These are phyloP conservation scores for Bathynomus jamesi DNA, from an alignment of 1,140 invertebrate genomes.

Conservation along the genomic window DNA sequence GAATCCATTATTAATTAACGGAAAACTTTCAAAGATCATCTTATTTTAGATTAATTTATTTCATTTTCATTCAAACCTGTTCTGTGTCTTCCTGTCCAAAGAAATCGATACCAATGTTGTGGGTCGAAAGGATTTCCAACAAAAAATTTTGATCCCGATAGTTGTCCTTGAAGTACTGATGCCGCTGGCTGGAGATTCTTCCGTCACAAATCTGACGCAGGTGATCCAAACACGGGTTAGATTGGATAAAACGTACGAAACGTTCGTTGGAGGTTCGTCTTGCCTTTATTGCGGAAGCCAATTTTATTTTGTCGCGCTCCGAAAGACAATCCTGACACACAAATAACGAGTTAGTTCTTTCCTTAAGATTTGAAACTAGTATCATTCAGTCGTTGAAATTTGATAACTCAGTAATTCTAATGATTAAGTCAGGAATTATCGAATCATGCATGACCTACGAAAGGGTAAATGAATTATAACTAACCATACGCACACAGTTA, in stretches of 20 bases:
- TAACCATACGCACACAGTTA: too few species aligned
- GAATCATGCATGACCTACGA: too few species aligned
- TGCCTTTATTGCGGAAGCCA: conserved; percentile 3
- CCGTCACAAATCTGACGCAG: neutral
- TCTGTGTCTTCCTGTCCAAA: neutral
- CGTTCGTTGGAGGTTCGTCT: conserved; percentile 5
- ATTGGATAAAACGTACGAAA: conserved; percentile 6
- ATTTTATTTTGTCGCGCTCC: conserved; percentile 3
- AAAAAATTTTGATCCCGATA: neutral
- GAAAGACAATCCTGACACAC: conserved; percentile 6
- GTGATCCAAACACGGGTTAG: conserved; percentile 1
- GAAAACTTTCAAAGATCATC: neutral
- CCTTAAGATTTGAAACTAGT: too few species aligned
- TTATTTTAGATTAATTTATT: neutral
- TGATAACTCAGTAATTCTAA: too few species aligned
- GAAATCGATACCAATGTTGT: neutral
- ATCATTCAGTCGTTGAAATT: too few species aligned
- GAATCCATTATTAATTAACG: neutral
- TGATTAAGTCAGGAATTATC: too few species aligned
- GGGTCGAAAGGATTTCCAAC: neutral
- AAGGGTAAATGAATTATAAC: too few species aligned
- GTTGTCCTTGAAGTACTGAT: neutral
- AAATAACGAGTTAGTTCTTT: too few species aligned
- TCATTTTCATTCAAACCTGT: neutral
- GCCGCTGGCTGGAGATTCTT: neutral